Conservation (phyloP, 1,140 invertebrate species). For the Eupeodes corollae region DNA sequence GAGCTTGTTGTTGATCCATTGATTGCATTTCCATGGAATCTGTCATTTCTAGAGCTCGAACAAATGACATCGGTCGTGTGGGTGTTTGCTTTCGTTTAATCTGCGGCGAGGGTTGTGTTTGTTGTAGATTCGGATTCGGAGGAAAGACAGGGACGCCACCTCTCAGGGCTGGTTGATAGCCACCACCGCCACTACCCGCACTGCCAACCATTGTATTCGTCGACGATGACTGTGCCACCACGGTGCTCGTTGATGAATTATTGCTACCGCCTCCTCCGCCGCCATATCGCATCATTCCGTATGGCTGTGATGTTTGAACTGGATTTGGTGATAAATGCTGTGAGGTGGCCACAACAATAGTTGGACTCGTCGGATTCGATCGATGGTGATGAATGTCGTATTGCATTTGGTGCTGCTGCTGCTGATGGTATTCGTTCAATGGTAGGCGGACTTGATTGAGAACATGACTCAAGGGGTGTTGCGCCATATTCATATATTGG, state of each 20-base stretch:
- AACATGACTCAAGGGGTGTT: neutral
- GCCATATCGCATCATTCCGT: slow-evolving; percentile 24
- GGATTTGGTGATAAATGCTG: neutral
- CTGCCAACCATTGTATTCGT: slow-evolving; percentile 5
- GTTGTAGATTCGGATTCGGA: slow-evolving; percentile 42
- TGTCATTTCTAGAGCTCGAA: slow-evolving; percentile 81
- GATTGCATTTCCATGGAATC: slow-evolving; percentile 64
- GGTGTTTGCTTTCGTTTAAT: slow-evolving; percentile 48
- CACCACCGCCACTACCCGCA: slow-evolving; percentile 8
- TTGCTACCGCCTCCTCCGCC: neutral
- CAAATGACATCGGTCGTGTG: slow-evolving; percentile 79
- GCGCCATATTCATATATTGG: neutral
- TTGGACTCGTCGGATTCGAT: slow-evolving; percentile 67
- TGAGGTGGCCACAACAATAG: slow-evolving; percentile 43
- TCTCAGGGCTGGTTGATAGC: slow-evolving; percentile 49
- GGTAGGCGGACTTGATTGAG: slow-evolving; percentile 5
- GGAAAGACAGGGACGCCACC: slow-evolving; percentile 59
- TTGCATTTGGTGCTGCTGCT: slow-evolving; percentile 31
- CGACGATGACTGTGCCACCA: slow-evolving; percentile 1
- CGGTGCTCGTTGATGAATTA: slow-evolving; percentile 1
- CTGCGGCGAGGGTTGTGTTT: slow-evolving; percentile 47
- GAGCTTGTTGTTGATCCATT: slow-evolving; percentile 21
- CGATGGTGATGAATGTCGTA: slow-evolving; percentile 47
- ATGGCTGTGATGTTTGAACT: slow-evolving; percentile 18
- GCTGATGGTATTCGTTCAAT: slow-evolving; percentile 20